Percentiles rank a stretch among this genome's conserved stretches.
Evolutionary conservation across 2,797 vertebrate genomes (phyloP).

Genomic region (Eptatretus atami): DNA sequence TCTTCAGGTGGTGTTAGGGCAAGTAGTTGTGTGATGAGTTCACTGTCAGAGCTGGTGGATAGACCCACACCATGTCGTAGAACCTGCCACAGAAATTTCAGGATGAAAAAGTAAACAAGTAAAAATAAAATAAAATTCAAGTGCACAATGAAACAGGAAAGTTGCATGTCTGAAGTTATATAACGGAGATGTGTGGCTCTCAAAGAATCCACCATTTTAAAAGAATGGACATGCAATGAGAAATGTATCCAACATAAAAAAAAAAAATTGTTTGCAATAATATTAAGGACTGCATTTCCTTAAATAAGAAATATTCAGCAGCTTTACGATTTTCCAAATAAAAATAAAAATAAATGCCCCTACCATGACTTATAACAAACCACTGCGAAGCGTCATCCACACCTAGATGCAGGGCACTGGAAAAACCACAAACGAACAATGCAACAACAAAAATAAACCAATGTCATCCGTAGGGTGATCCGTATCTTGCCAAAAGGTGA

Average conservation of each 20-base stretch:
- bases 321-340: too few relatives aligned
- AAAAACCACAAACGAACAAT: too few relatives aligned
- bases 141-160: not conserved
- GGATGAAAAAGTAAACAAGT: not conserved
- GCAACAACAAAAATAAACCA: too few relatives aligned
- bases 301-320: too few relatives aligned
- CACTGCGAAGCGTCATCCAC: slow-evolving; percentile 3
- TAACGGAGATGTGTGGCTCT: not conserved
- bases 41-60: slow-evolving; percentile 87
- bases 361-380: not conserved
- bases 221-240: too few relatives aligned
- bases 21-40: slow-evolving; percentile 80
- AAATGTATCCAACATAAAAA: too few relatives aligned
- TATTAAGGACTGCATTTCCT: too few relatives aligned
- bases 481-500: too few relatives aligned
- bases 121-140: not conserved
- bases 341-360: too few relatives aligned
- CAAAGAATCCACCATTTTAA: not conserved
- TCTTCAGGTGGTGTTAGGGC: slow-evolving; percentile 72
- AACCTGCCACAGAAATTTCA: slow-evolving; percentile 22
- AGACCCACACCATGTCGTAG: slow-evolving; percentile 78
- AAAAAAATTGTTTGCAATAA: too few relatives aligned
- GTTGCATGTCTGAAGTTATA: not conserved
- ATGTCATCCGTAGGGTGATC: too few relatives aligned
- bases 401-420: too few relatives aligned